phyloP scores from a whole-genome alignment of 1,140 invertebrate species.

The Tetragonula clypearis region DNA sequence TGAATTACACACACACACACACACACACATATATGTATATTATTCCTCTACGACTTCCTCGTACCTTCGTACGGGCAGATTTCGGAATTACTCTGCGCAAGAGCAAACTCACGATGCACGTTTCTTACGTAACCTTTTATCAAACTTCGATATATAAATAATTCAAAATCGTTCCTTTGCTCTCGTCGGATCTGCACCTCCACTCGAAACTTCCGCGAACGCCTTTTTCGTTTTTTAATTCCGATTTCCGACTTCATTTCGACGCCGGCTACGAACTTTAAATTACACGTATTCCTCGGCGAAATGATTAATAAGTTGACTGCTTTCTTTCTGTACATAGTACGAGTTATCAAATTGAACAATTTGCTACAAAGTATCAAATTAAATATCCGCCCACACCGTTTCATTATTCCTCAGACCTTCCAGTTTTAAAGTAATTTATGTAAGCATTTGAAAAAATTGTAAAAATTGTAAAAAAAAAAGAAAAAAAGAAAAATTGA shows the following conservation, averaged over 20 bases:
- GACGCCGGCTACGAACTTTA: background rate
- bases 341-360: no score
- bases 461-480: no score
- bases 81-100: background rate
- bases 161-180: background rate
- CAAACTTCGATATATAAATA: background rate
- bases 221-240: background rate
- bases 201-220: background rate
- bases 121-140: background rate
- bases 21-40: background rate
- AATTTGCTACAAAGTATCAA: no score
- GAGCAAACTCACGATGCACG: background rate
- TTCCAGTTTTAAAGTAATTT: no score
- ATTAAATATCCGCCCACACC: no score
- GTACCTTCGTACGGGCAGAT: background rate
- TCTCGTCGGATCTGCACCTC: no score
- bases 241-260: background rate
- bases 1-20: background rate
- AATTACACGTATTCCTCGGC: background rate
- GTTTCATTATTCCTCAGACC: no score
- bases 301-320: no score
- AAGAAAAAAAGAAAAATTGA: no score
- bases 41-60: background rate
- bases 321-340: no score
- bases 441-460: no score